These are phyloP conservation scores for Lontra canadensis DNA, from an alignment of 2,113 vertebrate genomes.

Conservation along the genomic window DNA sequence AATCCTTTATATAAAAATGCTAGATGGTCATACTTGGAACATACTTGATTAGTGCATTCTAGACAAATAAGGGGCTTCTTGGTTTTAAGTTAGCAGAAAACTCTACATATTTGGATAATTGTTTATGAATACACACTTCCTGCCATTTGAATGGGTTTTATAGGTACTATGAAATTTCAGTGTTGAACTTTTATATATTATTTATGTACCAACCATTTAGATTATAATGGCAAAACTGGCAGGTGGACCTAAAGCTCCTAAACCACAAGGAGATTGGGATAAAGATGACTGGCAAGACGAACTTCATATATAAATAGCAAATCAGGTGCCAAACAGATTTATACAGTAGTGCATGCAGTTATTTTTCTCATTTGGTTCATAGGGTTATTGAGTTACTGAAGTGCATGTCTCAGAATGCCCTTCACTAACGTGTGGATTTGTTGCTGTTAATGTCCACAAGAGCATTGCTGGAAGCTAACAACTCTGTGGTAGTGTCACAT, in stretches of 20 bases:
- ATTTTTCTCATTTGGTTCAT: neutral
- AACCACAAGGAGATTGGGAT: slow-evolving; percentile 95
- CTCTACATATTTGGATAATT: neutral
- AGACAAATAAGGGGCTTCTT: neutral
- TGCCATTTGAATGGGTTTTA: neutral
- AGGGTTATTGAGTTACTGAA: neutral
- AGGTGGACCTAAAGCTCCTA: slow-evolving; percentile 92
- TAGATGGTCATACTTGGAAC: neutral
- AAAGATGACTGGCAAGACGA: slow-evolving; percentile 93
- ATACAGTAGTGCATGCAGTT: neutral
- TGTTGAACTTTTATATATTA: neutral
- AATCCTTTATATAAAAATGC: neutral
- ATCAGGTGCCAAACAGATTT: slow-evolving; percentile 66
- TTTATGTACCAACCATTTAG: slow-evolving; percentile 82
- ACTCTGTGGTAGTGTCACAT: neutral
- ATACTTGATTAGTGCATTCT: neutral
- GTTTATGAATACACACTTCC: neutral
- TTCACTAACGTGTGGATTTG: neutral
- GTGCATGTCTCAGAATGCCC: neutral
- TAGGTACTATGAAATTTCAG: neutral
- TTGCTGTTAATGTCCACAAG: neutral
- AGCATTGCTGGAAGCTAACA: neutral
- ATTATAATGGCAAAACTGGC: slow-evolving; percentile 97
- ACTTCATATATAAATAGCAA: slow-evolving; percentile 87
- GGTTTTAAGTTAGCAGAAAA: neutral